Base-by-base conservation (phyloP, 2,113 vertebrate species). In the Siniperca chuatsi region DNA sequence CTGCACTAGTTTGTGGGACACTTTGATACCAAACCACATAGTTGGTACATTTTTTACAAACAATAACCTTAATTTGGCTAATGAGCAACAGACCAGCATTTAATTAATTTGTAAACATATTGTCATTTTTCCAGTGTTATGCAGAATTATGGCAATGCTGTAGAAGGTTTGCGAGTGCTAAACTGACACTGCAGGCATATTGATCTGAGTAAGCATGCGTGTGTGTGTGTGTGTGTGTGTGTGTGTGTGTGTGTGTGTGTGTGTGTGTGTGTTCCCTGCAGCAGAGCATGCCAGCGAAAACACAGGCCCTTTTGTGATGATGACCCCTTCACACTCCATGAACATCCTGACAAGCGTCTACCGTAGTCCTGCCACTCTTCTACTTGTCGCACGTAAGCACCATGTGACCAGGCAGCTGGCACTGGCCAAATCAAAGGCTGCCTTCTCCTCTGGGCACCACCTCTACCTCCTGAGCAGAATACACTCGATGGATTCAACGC, bases 401-500 rank as follows among this genome's bases (percentile, higher is more conserved):
- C 86, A 86, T 72, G 86, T 92, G 92, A 92, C 87, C 86, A 12
- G 84, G 71, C 94, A 95, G 93, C 93, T 94, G 94, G 84, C 85
- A 74, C 20, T n/a, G 75, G 67, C 68, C 46, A 55, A 88, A 86
- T 92, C 90, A 94, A 91, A 85, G 83, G 72, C 82, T 7, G 66
- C 86, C 86, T 89, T 91, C 88, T 91, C 82, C 84, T 92, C 85
- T 44, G 68, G 60, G 71, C 60, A 66, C 76, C 82, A 76, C 77
- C 83, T 66, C 75, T 46, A 23, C 79, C 79, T 69, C 67, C 79
- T 52, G 68, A 77, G 74, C 73, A 71, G 46, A 57, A 81, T 42
- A 67, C 73, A 35, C 75, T 62, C 18, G 0, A 54, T 72, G 42
- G 81, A 76, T 68, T 68, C 65, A 82, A 62, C 54, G 64, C 70